Conservation (phyloP, 2,113 vertebrate species). For the Ameiurus melas region DNA sequence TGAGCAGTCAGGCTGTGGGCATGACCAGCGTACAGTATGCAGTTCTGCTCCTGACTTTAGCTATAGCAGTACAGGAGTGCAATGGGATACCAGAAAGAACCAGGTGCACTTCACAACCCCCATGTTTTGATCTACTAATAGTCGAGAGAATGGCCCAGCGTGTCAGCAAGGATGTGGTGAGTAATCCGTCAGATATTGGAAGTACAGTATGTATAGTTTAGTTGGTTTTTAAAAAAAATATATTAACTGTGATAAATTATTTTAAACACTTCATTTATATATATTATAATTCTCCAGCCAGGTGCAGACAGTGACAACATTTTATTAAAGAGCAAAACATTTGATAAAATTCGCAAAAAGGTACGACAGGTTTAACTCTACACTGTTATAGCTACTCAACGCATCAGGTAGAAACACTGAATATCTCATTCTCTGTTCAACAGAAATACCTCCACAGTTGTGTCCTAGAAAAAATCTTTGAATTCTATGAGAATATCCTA, state of each 20-base stretch:
- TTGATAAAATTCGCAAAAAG: slow-evolving; percentile 44
- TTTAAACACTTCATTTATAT: background rate
- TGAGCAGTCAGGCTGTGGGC: background rate
- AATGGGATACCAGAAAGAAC: background rate
- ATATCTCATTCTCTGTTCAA: background rate
- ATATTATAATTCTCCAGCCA: slow-evolving; percentile 17
- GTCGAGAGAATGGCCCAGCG: background rate
- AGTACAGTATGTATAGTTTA: background rate
- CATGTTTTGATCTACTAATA: slow-evolving; percentile 38
- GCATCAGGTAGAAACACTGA: background rate
- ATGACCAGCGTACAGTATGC: slow-evolving; percentile 6
- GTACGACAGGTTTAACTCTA: slow-evolving; percentile 4
- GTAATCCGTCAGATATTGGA: slow-evolving; percentile 1
- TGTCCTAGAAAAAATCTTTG: slow-evolving; percentile 38
- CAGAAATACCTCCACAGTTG: slow-evolving; percentile 49
- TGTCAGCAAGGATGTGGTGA: slow-evolving; percentile 47
- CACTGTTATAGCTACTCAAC: background rate
- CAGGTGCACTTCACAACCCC: slow-evolving; percentile 14
- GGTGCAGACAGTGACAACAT: slow-evolving; percentile 38
- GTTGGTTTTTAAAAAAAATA: background rate
- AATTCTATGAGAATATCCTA: slow-evolving; percentile 32
- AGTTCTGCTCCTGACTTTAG: slow-evolving; percentile 24
- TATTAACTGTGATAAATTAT: too few relatives aligned
- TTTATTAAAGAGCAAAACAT: slow-evolving; percentile 43
- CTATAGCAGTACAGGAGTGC: background rate